These are phyloP conservation scores for Laterallus jamaicensis DNA, from an alignment of 2,113 vertebrate genomes.

Conservation along the genomic window DNA sequence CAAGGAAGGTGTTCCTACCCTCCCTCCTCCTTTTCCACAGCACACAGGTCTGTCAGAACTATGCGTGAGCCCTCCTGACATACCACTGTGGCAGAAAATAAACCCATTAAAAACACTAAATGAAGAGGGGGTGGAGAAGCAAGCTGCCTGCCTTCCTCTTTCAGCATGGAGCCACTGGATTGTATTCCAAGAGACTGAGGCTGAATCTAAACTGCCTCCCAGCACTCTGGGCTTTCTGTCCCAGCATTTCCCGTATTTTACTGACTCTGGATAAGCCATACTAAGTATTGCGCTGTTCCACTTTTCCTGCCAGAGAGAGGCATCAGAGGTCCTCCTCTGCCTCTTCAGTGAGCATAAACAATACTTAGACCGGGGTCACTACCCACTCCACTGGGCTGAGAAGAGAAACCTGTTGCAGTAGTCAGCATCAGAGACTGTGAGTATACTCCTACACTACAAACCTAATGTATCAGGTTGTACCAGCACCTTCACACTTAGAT, in stretches of 20 bases:
- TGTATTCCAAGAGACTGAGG: background rate
- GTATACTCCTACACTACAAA: background rate
- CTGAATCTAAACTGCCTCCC: background rate
- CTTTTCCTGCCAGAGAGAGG: background rate
- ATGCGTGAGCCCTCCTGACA: background rate
- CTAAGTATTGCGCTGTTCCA: background rate
- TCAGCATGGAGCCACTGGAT: background rate
- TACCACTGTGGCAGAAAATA: background rate
- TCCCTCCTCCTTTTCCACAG: background rate
- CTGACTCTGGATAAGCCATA: background rate
- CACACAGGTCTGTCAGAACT: background rate
- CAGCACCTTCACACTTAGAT: background rate
- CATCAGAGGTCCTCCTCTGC: background rate
- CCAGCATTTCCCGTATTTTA: background rate
- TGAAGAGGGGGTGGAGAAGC: background rate
- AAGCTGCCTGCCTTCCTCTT: background rate
- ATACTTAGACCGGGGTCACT: background rate
- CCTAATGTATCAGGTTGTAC: accelerated
- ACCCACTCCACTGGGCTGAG: background rate
- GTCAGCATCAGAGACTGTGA: background rate
- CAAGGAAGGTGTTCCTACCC: background rate
- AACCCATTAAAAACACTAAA: background rate
- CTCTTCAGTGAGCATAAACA: background rate
- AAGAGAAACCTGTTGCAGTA: background rate
- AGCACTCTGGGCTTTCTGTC: background rate